Evolutionary conservation across 2,888 invertebrate species (phyloP).

Genomic region (Dilophus febrilis): DNA sequence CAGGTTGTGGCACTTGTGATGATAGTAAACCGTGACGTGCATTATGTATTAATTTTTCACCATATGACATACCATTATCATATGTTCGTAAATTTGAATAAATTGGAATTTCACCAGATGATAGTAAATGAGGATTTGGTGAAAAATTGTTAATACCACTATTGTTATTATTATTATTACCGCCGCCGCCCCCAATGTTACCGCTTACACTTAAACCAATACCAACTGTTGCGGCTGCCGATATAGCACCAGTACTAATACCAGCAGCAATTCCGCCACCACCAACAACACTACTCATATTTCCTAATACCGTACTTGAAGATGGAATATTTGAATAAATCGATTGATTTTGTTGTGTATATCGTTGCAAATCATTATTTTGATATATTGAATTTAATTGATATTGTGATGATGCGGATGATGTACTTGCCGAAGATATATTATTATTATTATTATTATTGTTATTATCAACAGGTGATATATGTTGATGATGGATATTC

Average conservation of each 20-base stretch:
- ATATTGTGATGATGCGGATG: not conserved
- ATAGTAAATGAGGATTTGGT: constrained; percentile 6
- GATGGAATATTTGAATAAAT: constrained; percentile 16
- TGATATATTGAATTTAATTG: constrained; percentile 6
- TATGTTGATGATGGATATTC: constrained; percentile 14
- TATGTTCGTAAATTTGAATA: constrained; percentile 15
- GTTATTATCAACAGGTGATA: too few relatives aligned
- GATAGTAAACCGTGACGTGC: constrained; percentile 33
- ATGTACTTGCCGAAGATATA: constrained; percentile 1
- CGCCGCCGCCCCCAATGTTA: too few relatives aligned
- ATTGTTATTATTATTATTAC: not conserved
- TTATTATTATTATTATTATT: too few relatives aligned
- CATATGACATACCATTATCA: constrained; percentile 35
- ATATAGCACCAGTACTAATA: too few relatives aligned
- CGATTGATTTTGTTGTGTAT: constrained; percentile 13
- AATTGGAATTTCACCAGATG: constrained; percentile 17
- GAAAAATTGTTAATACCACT: too few relatives aligned
- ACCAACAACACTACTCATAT: too few relatives aligned
- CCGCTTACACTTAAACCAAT: too few relatives aligned
- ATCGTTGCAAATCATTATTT: not conserved
- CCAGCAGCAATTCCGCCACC: too few relatives aligned
- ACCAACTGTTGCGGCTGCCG: too few relatives aligned
- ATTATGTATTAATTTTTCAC: constrained; percentile 34
- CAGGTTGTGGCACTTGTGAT: constrained; percentile 23
- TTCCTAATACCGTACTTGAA: too few relatives aligned